Evolutionary conservation across 2,888 invertebrate species (phyloP), one percentile per base, ranked within the genome.

Genomic region (Nemurella pictetii): DNA sequence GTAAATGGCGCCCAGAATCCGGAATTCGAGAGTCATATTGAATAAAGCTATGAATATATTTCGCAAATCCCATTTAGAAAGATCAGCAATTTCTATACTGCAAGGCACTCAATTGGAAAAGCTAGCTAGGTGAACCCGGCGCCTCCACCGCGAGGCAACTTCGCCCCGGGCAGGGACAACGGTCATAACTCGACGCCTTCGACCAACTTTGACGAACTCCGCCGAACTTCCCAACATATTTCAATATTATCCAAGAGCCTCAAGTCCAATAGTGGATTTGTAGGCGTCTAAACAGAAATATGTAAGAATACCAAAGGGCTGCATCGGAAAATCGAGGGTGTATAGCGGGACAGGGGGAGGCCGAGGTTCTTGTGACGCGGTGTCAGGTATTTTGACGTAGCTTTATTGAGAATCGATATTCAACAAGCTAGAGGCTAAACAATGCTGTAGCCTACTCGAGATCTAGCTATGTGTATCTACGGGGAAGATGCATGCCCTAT

Each of bases 351-450:
- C 4, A 20, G 5, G 75, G 28, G 75, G 75, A 27, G 75, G 75
- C 55, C 9, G 15, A 20, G 55, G 55, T 55, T 55, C 55, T 20
- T 55, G 55, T 78, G 78, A 30, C 78, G 29, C 80, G 35, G 35
- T 80, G 80, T 80, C 80, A 80, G 80, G 80, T 80, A 80, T 80
- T 80, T 80, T 35, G 80, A 35, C 80, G 80, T 80, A 25, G 80
- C 80, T 80, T 35, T 80, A 80, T 80, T 30, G 80, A 80, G 80
- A 80, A 80, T 80, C 80, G 80, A 80, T 80, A 36, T 75, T 75
- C 75, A 75, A 75, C 75, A 26, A 26, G 75, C 75, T 27, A 55
- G 55, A 2, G 5, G 75, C 75, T 75, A 75, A 75, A 75, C 75
- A 75, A 75, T 27, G 75, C 75, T 15, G 55, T 20, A 12, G 55